Evolutionary conservation across 2,888 invertebrate genomes (phyloP).

Genomic region (Eupsilia transversa): DNA sequence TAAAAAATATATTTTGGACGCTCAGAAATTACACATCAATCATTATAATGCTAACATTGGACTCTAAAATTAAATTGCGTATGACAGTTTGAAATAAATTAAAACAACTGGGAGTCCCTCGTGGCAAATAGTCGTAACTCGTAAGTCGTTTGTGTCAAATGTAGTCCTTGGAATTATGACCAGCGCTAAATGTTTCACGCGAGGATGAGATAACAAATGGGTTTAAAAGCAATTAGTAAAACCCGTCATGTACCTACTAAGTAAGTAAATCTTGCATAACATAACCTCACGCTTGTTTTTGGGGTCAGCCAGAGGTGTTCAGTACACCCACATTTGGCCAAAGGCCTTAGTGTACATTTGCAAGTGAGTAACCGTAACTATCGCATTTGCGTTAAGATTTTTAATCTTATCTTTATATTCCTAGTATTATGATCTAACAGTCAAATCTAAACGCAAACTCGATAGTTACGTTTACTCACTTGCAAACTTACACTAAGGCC

Average conservation of each 20-base stretch:
- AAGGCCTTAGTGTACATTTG: too few species aligned
- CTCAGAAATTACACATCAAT: not conserved
- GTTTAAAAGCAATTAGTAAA: slow-evolving; percentile 29
- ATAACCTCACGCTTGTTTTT: not conserved
- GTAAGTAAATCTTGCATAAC: not conserved
- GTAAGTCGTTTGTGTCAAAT: slow-evolving; percentile 30
- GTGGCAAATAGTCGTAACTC: slow-evolving; percentile 29
- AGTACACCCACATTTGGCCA: not conserved
- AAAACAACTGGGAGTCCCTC: slow-evolving; percentile 18
- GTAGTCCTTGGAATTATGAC: slow-evolving; percentile 34
- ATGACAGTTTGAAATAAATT: slow-evolving; percentile 40
- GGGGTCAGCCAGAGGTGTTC: not conserved
- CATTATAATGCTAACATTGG: not conserved
- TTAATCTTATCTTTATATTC: too few species aligned
- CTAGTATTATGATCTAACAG: too few species aligned
- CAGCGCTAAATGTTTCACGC: slow-evolving; percentile 25
- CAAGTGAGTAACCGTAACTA: too few species aligned
- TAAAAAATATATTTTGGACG: not conserved
- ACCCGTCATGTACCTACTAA: not conserved
- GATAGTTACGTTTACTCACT: too few species aligned
- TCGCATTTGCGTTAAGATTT: too few species aligned
- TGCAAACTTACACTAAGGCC: too few species aligned
- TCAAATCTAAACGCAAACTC: too few species aligned
- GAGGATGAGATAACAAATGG: slow-evolving; percentile 7
- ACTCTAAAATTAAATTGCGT: slow-evolving; percentile 18